Conservation (phyloP, 2,797 vertebrate species). For the Protosalanx chinensis region DNA sequence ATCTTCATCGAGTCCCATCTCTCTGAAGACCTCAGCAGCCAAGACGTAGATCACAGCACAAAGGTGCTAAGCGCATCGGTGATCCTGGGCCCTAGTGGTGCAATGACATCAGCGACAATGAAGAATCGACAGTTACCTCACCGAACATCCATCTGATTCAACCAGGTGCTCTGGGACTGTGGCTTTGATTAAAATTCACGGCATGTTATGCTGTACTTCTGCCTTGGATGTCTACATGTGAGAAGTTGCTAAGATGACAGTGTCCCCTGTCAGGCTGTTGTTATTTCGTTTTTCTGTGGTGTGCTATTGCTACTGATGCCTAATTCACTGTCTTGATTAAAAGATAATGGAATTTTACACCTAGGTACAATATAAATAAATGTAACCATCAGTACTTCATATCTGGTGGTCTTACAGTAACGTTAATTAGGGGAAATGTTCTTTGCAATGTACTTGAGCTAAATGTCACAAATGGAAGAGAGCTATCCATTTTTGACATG, state of each 20-base stretch:
- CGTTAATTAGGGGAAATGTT: not conserved
- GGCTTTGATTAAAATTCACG: slow-evolving; percentile 28
- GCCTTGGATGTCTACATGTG: slow-evolving; percentile 1
- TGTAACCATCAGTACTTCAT: not conserved
- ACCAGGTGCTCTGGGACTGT: not conserved
- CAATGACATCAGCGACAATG: not conserved
- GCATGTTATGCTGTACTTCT: slow-evolving; percentile 14
- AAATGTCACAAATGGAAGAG: not conserved
- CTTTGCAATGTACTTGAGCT: not conserved
- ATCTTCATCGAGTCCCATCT: not conserved
- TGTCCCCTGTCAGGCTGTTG: not conserved
- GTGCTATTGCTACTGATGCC: not conserved
- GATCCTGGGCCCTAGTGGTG: not conserved
- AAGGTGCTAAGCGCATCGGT: not conserved
- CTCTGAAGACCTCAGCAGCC: not conserved
- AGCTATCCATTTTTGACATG: not conserved
- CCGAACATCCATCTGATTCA: slow-evolving; percentile 18
- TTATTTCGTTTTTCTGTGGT: not conserved
- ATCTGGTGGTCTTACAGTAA: not conserved
- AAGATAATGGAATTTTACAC: not conserved
- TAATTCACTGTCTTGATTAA: not conserved
- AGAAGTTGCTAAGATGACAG: not conserved
- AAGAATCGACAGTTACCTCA: slow-evolving; percentile 2
- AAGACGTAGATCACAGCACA: not conserved
- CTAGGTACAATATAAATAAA: not conserved